Base-by-base conservation (phyloP, 2,113 vertebrate species). In the Thunnus maccoyii region DNA sequence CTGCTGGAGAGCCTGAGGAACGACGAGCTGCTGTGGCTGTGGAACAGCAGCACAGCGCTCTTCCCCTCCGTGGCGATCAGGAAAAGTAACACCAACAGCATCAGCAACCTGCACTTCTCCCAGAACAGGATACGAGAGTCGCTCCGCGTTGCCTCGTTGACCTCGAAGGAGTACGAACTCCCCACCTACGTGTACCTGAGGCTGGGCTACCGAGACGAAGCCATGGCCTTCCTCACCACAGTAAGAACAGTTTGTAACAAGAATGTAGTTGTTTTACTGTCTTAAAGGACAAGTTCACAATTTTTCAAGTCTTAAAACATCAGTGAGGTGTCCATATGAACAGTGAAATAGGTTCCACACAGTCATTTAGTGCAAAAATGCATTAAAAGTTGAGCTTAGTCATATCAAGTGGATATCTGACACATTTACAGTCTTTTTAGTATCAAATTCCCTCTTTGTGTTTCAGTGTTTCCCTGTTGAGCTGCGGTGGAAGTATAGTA, bases 11-110 rank as follows among this genome's bases (percentile, higher is more conserved):
- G 94, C 64, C 15, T 90, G 83, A 95, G 96, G 30, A 98, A 97
- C 14, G 94, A 96, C 3, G 89, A 96, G 74, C 93, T 97, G 72
- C 87, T 83, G 55, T 97, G 97, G 95, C 86, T 97, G 56, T 97
- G 95, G 95, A 94, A 96, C 82, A 96, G 91, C 90, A 97, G 94
- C 87, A 91, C 93, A 13, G 95, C 93, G 5, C 86, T 96, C 3
- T 97, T 94, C 76, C 94, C 96, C 67, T 96, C 96, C 0, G 90
- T 61, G 70, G 88, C 91, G 8, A 88, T 96, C 71, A 94, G 92
- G 73, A 96, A 95, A 79, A 71, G 65, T 25, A 90, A 95, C 48
- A 86, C 83, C 76, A 93, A 95, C 70, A 93, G 90, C 18, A 15
- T 92, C 82, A 93, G 81, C 0, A 91, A 95, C 78, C 85, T 95